Base-by-base conservation (phyloP, 1,140 invertebrate species). In the Drosophila pallidifrons region DNA sequence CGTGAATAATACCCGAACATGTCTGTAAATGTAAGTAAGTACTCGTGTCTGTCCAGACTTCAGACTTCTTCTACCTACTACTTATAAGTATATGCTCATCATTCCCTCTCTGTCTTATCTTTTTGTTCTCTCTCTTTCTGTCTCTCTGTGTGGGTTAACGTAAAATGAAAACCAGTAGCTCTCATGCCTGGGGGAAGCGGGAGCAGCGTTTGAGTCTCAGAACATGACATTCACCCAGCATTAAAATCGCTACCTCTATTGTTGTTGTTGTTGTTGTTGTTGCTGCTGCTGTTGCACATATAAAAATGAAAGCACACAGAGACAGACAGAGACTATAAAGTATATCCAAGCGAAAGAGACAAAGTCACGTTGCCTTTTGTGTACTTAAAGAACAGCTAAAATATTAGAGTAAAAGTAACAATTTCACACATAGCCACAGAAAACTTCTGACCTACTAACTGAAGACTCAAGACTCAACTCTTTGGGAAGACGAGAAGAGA, bases 191-290 rank as follows among this genome's bases (percentile, higher is more conserved):
- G 57, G 52, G 43, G 47, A 20, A 30, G 4, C 28, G 28, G 57
- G 38, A 57, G 41, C 52, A 28, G 51, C 41, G 41, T 47, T 66
- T 68, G 61, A 51, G 81, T 45, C 77, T 61, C 45, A 87, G 79
- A 82, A 87, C 82, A 76, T 82, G 82, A 86, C 82, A 86, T 86
- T 86, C 82, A 86, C 82, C 82, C 82, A 78, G 64, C 82, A 76
- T 82, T 86, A 86, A 86, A 86, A 86, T 82, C 79, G 82, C 79
- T 51, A 58, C 58, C 52, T 57, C 71, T 68, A 41, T 41, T 74
- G 58, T 59, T 64, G 51, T 2, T 58, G 32, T 57, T 43, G 15
- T 5, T 61, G 57, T 30, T 51, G 20, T 41, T 32, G 15, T 43
- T 66, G 54, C 25, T 49, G 59, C 38, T 64, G 59, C 38, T 69